Evolutionary conservation across 2,888 invertebrate genomes (phyloP).

Genomic region (Trachelus iudaicus): DNA sequence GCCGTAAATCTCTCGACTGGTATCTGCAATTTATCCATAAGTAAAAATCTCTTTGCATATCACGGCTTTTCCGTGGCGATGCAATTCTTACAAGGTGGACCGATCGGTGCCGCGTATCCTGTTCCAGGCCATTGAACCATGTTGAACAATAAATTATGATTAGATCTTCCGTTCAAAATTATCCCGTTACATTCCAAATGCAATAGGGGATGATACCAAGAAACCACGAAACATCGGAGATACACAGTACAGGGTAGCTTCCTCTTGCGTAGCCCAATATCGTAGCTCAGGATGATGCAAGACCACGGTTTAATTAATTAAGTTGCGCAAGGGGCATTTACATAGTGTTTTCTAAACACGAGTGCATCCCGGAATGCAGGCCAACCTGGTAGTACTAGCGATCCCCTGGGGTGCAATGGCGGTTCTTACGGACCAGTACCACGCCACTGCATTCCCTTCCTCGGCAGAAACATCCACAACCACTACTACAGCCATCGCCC

Average conservation of each 20-base stretch:
- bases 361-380: conserved; percentile 18
- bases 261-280: not conserved
- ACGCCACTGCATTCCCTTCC: not conserved
- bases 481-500: not conserved
- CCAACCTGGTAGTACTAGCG: conserved; percentile 34
- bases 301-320: conserved; percentile 50
- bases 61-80: conserved; percentile 4
- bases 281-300: not conserved
- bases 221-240: not conserved
- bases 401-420: conserved; percentile 45
- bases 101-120: not conserved
- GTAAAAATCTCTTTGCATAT: conserved; percentile 18
- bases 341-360: conserved; percentile 38
- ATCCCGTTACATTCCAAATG: not conserved
- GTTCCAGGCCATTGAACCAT: not conserved
- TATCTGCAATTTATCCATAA: conserved; percentile 14
- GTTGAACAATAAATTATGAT: not conserved
- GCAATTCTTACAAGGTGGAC: not conserved
- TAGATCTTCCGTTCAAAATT: not conserved
- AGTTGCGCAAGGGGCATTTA: conserved; percentile 47
- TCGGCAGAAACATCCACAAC: not conserved
- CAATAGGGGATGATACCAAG: not conserved
- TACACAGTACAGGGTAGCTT: not conserved
- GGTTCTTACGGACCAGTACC: conserved; percentile 36
- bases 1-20: not conserved